Conservation (phyloP, 2,888 invertebrate genomes). For the Brachyptera putata region DNA sequence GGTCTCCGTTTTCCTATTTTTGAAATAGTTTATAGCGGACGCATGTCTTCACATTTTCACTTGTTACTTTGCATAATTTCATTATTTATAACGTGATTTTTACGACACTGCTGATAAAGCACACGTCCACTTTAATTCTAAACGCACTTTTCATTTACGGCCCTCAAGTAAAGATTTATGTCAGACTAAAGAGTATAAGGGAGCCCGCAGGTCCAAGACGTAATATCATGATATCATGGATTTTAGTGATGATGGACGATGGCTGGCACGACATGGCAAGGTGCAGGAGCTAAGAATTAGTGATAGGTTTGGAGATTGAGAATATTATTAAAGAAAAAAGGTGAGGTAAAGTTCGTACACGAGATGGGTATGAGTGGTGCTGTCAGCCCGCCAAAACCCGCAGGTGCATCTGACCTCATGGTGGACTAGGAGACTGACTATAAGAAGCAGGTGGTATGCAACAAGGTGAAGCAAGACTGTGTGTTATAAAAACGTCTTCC, state of each 20-base stretch:
- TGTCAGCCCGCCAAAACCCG: conserved; percentile 17
- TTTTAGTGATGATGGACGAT: not conserved
- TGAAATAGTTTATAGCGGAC: no score
- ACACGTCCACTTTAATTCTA: no score
- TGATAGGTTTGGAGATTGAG: not conserved
- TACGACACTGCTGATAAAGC: no score
- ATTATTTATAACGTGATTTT: not conserved
- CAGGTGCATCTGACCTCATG: conserved; percentile 17
- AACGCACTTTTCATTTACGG: no score
- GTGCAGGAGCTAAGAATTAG: no score
- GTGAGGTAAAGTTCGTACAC: not conserved
- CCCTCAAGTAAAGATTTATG: no score
- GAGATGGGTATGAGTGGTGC: not conserved
- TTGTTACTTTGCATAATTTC: not conserved
- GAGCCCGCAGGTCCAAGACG: no score
- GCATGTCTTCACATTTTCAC: no score
- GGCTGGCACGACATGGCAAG: not conserved
- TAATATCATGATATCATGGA: not conserved
- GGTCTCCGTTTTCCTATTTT: no score
- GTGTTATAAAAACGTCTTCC: conserved; percentile 7
- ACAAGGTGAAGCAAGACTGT: conserved; percentile 6
- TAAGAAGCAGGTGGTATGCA: conserved; percentile 18
- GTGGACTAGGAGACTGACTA: not conserved
- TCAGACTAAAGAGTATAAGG: no score
- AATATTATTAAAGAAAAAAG: not conserved